Evolutionary conservation across 2,113 vertebrate species (phyloP).

Genomic region (Varanus komodoensis): DNA sequence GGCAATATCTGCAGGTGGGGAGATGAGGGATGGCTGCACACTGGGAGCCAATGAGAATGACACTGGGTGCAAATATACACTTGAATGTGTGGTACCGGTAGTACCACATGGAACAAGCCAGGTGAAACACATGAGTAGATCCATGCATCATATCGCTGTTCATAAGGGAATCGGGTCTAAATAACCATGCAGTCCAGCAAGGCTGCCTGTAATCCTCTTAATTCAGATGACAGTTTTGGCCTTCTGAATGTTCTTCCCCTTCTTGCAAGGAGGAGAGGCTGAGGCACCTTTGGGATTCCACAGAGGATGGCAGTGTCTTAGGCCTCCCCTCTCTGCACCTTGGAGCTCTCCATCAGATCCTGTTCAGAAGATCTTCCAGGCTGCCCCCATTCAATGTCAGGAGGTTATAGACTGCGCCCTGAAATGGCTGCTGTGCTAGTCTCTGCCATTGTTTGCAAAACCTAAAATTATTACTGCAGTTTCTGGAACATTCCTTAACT

Average conservation of each 20-base stretch:
- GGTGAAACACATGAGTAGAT: not conserved
- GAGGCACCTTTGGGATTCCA: too few species aligned
- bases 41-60: not conserved
- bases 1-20: too few species aligned
- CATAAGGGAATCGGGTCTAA: not conserved
- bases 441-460: constrained; percentile 59
- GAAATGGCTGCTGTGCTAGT: constrained; percentile 32
- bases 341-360: too few species aligned
- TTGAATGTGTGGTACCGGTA: not conserved
- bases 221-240: too few species aligned
- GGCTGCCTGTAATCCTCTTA: too few species aligned
- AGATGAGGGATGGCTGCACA: too few species aligned
- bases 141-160: not conserved
- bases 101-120: not conserved
- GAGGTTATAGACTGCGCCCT: not conserved
- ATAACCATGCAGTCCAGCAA: not conserved
- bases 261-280: too few species aligned
- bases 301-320: too few species aligned
- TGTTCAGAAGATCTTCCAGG: too few species aligned
- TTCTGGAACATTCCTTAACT: constrained; percentile 70
- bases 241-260: too few species aligned
- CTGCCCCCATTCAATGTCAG: too few species aligned
- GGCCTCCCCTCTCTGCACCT: too few species aligned
- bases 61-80: not conserved
- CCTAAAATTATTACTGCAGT: constrained; percentile 70